Evolutionary conservation across 2,888 invertebrate genomes (phyloP), one percentile per base, ranked within the genome.

Genomic region (Cantharis flavilabris): DNA sequence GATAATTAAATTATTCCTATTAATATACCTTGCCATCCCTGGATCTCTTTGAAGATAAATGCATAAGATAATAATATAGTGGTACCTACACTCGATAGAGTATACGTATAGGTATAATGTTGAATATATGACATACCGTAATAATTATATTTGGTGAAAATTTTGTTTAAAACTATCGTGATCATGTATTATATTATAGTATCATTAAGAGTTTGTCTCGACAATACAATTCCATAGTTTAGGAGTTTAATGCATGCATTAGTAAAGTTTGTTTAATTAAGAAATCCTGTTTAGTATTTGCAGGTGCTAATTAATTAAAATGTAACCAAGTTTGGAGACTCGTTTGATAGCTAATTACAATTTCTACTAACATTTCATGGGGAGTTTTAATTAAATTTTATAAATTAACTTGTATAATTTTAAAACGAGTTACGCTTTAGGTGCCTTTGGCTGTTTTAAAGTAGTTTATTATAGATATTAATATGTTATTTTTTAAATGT

Each of bases 261-360:
- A 79, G 76, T 73, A 76, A 79, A 79, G 79, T 79, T 79, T 76
- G 79, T 76, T 76, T 79, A 79, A 79, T 79, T 79, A 76, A 79
- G 79, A 79, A 79, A 79, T 76, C 76, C 70, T 76, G 76, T 79
- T 79, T 79, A 76, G 76, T 79, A 79, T 79, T 79, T 79, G 70
- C 76, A 79, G 79, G 79, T 79, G 79, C 76, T 79, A 79, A 79
- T 79, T 79, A 79, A 79, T 79, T 79, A 76, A 79, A 79, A 76
- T 76, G 76, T 76, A 79, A 79, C 79, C 73, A 76, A 79, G 75
- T 76, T 79, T 79, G 69, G 64, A 74, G 72, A 26, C 79, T 71
- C 72, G 76, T 72, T 76, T 79, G 79, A 75, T 75, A 71, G 72
- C 75, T 76, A 76, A 79, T 79, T 79, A 79, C 76, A 74, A 75